Evolutionary conservation across 2,888 invertebrate species (phyloP), one percentile per base, ranked within the genome.

Genomic region (Tineola bisselliella): DNA sequence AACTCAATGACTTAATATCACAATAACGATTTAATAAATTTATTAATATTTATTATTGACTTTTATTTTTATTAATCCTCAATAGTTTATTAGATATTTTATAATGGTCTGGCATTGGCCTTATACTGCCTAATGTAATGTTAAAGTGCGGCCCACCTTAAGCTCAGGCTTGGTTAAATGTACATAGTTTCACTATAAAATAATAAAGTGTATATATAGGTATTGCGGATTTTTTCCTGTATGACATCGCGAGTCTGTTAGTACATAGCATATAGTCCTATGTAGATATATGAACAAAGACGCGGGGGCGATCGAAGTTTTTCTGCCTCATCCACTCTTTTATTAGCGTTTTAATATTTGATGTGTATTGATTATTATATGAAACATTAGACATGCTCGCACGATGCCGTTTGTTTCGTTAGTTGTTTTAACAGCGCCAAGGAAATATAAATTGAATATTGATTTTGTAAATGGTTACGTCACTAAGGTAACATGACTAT

Each of bases 321-420:
- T 65, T 61, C 62, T 58, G 60, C 52, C 54, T 43, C 15, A 48
- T 48, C 48, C 61, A 61, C 64, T 65, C 65, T 67, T 69, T 67
- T 68, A 66, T 67, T 65, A 67, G 64, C 61, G 61, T 60, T 60
- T 66, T 63, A 65, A 69, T 68, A 68, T 62, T 66, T 67, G 61
- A 67, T 67, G 44, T 54, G 48, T 67, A 69, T 69, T 61, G 67
- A 67, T 68, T 66, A 61, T 63, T 61, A 48, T 48, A 38, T n/a
- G 38, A 38, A 10, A 38, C 38, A 38, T 38, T 38, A 38, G 38
- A 10, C 38, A 38, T 38, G 38, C 38, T 10, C 38, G 38, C 38
- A 38, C 38, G 38, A 38, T 38, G 38, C 38, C 38, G 38, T 38
- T 38, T 38, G 38, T 38, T 38, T 38, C 38, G 38, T 38, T 38